Percentiles rank a stretch among this genome's conserved stretches.
phyloP scores from a whole-genome alignment of 1,140 invertebrate genomes.

The Zaprionus ghesquierei region DNA sequence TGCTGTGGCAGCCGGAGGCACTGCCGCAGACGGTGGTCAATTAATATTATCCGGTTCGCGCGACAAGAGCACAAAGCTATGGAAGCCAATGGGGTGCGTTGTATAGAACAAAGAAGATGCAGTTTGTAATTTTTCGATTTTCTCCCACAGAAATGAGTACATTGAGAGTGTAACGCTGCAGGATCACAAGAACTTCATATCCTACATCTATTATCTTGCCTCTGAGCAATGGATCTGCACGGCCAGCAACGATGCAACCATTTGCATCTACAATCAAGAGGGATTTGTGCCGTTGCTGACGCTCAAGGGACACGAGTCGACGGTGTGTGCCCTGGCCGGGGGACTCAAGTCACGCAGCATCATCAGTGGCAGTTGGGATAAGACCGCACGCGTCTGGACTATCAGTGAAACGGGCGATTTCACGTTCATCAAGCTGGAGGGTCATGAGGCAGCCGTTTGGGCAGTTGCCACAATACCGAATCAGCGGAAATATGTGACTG shows the following conservation, averaged over 20 bases:
- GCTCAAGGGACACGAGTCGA: slow-evolving; percentile 91
- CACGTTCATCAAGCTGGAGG: slow-evolving; percentile 85
- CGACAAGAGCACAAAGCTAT: slow-evolving; percentile 93
- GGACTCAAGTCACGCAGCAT: slow-evolving; percentile 83
- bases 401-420: slow-evolving; percentile 83
- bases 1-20: slow-evolving; percentile 87
- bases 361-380: slow-evolving; percentile 94
- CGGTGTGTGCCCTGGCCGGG: slow-evolving; percentile 84
- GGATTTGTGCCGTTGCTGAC: slow-evolving; percentile 86
- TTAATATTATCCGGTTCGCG: slow-evolving; percentile 92
- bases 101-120: not conserved
- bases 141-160: slow-evolving; percentile 84
- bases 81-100: slow-evolving; percentile 89
- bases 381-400: slow-evolving; percentile 92
- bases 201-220: slow-evolving; percentile 89
- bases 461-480: slow-evolving; percentile 87
- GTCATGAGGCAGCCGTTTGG: slow-evolving; percentile 96
- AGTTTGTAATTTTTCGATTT: slow-evolving; percentile 39
- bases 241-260: slow-evolving; percentile 93
- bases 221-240: slow-evolving; percentile 91
- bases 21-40: slow-evolving; percentile 87
- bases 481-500: slow-evolving; percentile 88
- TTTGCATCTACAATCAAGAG: slow-evolving; percentile 89
- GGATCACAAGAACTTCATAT: slow-evolving; percentile 94
- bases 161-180: slow-evolving; percentile 87